Evolutionary conservation across 2,888 invertebrate species (phyloP).

Genomic region (Stenichneumon culpator): DNA sequence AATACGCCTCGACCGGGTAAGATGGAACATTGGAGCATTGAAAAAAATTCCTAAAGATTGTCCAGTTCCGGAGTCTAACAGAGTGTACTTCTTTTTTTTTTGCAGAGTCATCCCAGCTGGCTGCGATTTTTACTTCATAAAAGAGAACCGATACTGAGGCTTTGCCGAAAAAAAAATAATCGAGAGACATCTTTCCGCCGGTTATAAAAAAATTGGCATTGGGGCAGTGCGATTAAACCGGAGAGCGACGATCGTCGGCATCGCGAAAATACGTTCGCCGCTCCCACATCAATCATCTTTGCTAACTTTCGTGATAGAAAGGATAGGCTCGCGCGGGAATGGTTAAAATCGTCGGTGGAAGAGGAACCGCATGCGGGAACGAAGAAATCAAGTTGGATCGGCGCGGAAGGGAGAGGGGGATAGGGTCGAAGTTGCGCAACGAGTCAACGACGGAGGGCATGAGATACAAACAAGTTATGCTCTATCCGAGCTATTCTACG

Average conservation of each 20-base stretch:
- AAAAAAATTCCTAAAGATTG: background rate
- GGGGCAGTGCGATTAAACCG: background rate
- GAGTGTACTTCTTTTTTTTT: too few relatives aligned
- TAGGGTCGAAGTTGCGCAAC: slow-evolving; percentile 76
- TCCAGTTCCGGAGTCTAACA: too few relatives aligned
- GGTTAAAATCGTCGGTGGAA: slow-evolving; percentile 53
- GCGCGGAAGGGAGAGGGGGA: slow-evolving; percentile 40
- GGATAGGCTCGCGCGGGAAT: slow-evolving; percentile 78
- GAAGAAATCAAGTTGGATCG: slow-evolving; percentile 17
- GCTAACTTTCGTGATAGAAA: slow-evolving; percentile 81
- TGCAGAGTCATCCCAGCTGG: too few relatives aligned
- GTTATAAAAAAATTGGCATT: background rate
- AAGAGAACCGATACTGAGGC: too few relatives aligned
- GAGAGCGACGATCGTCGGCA: slow-evolving; percentile 59
- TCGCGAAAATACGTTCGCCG: slow-evolving; percentile 73
- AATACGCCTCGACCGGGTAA: too few relatives aligned
- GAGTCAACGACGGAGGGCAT: slow-evolving; percentile 76
- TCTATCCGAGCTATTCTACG: slow-evolving; percentile 17
- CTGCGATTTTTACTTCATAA: too few relatives aligned
- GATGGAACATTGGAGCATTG: too few relatives aligned
- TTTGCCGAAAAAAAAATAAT: background rate
- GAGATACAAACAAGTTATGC: slow-evolving; percentile 61
- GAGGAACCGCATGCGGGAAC: slow-evolving; percentile 56
- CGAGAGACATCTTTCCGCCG: background rate
- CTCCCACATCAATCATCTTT: slow-evolving; percentile 85